Evolutionary conservation across 2,888 invertebrate genomes (phyloP).

Genomic region (Brachypterus glaber): DNA sequence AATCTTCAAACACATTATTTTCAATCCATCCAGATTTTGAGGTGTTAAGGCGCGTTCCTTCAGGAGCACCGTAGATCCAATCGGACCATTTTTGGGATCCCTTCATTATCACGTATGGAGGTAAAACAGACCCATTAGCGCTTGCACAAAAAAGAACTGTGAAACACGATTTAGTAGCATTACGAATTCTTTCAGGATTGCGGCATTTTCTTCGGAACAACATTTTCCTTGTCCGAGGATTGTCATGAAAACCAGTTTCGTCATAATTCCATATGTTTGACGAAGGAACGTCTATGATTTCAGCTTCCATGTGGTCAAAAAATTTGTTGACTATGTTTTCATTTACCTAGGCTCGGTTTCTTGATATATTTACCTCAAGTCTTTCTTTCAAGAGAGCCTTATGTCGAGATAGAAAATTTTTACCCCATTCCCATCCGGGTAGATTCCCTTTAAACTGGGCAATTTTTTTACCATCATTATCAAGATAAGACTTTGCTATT

Average conservation of each 20-base stretch:
- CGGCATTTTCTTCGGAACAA: conserved; percentile 19
- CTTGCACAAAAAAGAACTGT: conserved; percentile 23
- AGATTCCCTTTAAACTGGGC: too few species aligned
- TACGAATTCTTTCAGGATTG: conserved; percentile 27
- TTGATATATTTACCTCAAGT: conserved; percentile 15
- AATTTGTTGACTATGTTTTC: conserved; percentile 9
- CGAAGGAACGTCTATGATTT: conserved; percentile 15
- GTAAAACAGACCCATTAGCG: conserved; percentile 20
- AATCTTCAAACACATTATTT: conserved; percentile 7
- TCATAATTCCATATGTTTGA: conserved; percentile 30
- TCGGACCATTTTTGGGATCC: conserved; percentile 20
- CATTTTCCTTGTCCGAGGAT: conserved; percentile 26
- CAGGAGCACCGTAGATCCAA: conserved; percentile 21
- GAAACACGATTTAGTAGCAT: conserved; percentile 26
- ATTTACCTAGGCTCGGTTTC: conserved; percentile 13
- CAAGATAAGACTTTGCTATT: too few species aligned
- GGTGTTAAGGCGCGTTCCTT: conserved; percentile 13
- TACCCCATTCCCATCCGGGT: too few species aligned
- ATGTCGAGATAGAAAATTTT: too few species aligned
- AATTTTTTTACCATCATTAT: too few species aligned
- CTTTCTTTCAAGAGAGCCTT: conserved; percentile 9
- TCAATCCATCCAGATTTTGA: conserved; percentile 8
- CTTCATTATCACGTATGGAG: conserved; percentile 23
- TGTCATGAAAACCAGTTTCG: conserved; percentile 20
- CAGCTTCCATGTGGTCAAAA: conserved; percentile 12